Evolutionary conservation across 2,888 invertebrate species (phyloP), one percentile per base, ranked within the genome.

Genomic region (Parascotia fuliginaria): DNA sequence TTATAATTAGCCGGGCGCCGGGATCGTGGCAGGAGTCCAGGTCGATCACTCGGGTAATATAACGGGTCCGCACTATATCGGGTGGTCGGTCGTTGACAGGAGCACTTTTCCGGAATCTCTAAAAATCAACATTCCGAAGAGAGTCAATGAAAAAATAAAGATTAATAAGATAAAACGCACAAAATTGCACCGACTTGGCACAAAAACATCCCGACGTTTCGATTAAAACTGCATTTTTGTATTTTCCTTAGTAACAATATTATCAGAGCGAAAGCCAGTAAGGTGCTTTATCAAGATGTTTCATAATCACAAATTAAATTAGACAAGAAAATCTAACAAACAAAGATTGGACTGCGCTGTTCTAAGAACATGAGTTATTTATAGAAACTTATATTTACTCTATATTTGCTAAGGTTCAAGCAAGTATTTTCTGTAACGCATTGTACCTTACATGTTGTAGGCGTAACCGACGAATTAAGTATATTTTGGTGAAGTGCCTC

Each of bases 21-120:
- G 79, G 82, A 79, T 77, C 75, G 81, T 88, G 89, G 89, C 90
- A 87, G 79, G 76, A 85, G 87, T 86, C 89, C 89, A 89, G 88
- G 82, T 88, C 87, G 89, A 89, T 88, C 90, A 89, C 83, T 89
- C 87, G 88, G 87, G 81, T 86, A 75, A 68, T 74, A 65, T 78
- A 90, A 85, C 87, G 85, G 86, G 81, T 81, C 74, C 81, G 68
- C 77, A 82, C 86, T 87, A 83, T 87, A 89, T 87, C 81, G 81
- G 83, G 79, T 77, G 76, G 77, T 73, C 78, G 89, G 87, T 89
- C 89, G 85, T 89, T 90, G 89, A 89, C 91, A 83, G 85, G 66
- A 70, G 60, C 65, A 77, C 81, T 85, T 86, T 85, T 83, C 80
- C 80, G 80, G 81, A 82, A 81, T 75, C 68, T 71, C 73, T 70